Evolutionary conservation across 2,888 invertebrate genomes (phyloP).

Genomic region (Acanthosepion pharaonis): DNA sequence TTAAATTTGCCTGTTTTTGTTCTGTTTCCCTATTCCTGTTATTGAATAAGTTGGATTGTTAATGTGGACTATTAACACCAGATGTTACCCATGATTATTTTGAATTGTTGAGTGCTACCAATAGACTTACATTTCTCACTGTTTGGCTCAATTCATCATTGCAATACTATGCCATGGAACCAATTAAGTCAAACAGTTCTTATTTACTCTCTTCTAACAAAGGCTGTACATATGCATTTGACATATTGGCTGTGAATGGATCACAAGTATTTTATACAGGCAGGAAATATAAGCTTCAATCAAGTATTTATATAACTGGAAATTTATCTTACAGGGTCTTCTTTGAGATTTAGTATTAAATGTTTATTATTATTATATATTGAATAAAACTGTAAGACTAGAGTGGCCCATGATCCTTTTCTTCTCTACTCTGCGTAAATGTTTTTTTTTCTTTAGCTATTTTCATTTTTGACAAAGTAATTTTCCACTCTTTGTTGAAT

Average conservation of each 20-base stretch:
- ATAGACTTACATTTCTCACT: not conserved
- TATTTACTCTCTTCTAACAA: not conserved
- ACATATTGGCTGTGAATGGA: not conserved
- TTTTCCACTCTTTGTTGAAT: not conserved
- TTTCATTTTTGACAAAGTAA: not conserved
- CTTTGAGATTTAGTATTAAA: not conserved
- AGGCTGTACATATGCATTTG: not conserved
- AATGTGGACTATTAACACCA: not conserved
- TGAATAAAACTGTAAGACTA: not conserved
- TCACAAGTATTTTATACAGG: not conserved
- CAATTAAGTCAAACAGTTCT: not conserved
- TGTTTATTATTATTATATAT: not conserved
- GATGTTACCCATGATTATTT: not conserved
- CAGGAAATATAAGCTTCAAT: not conserved
- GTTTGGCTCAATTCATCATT: not conserved
- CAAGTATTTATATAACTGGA: not conserved
- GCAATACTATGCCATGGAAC: not conserved
- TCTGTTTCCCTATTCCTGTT: not conserved
- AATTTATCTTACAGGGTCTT: not conserved
- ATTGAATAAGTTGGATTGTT: not conserved
- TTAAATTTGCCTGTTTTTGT: not conserved
- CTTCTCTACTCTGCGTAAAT: not conserved
- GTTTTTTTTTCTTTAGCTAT: not conserved
- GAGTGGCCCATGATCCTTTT: not conserved
- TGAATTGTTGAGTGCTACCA: not conserved